phyloP scores from a whole-genome alignment of 2,888 invertebrate genomes.

The Polyploca ridens region DNA sequence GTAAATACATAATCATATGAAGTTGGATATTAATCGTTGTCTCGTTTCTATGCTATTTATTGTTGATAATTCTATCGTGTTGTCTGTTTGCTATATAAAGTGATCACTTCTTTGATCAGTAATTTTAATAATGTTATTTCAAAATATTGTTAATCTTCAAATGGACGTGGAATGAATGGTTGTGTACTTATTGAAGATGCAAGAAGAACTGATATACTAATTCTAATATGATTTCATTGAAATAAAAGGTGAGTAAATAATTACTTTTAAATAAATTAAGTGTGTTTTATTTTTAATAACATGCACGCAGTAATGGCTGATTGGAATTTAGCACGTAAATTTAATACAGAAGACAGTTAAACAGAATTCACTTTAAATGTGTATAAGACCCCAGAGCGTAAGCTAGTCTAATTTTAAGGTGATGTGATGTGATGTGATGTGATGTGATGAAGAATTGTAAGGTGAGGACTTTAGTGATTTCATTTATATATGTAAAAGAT shows the following conservation, averaged over 20 bases:
- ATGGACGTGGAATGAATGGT: slow-evolving; percentile 28
- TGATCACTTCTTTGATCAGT: slow-evolving; percentile 35
- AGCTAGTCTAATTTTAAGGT: too few species aligned
- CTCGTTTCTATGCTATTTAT: slow-evolving; percentile 60
- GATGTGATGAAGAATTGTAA: too few species aligned
- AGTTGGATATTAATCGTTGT: slow-evolving; percentile 58
- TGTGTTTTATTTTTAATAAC: background rate
- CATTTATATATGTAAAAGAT: too few species aligned
- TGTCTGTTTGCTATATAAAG: slow-evolving; percentile 47
- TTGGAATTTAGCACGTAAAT: background rate
- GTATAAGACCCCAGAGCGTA: too few species aligned
- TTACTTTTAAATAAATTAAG: background rate
- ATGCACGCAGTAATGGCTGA: background rate
- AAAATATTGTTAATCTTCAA: slow-evolving; percentile 25
- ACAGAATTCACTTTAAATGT: too few species aligned
- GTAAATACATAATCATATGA: slow-evolving; percentile 52
- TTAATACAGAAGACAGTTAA: too few species aligned
- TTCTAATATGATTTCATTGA: slow-evolving; percentile 25
- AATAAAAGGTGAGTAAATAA: slow-evolving; percentile 44
- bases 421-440: too few species aligned
- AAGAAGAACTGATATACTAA: background rate
- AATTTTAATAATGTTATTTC: slow-evolving; percentile 48
- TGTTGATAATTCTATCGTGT: slow-evolving; percentile 55
- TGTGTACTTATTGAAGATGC: background rate
- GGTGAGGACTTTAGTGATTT: too few species aligned